Base-by-base conservation (phyloP, 2,888 invertebrate species). In the Dolomedes plantarius region DNA sequence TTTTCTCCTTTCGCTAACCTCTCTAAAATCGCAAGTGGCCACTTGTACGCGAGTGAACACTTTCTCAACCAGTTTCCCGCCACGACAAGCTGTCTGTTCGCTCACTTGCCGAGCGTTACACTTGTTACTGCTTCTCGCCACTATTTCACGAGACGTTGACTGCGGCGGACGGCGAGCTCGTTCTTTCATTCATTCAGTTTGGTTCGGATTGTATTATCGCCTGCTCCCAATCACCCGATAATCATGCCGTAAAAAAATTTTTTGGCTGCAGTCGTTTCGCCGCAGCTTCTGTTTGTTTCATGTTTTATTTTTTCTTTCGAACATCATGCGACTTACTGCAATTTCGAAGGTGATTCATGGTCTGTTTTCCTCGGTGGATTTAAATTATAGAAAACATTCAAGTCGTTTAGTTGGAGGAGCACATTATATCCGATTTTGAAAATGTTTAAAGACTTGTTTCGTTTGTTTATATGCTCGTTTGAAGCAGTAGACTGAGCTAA, bases 61-160 rank as follows among this genome's bases (percentile, higher is more conserved):
- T 19, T 23, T 23, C 23, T 56, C 56, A 56, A 56, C 56, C 56
- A 56, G 56, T 56, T 56, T 56, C 56, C 56, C 56, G 56, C 56
- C 56, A 23, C 56, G 56, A 56, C 56, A 56, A 56, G 56, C 56
- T 56, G 56, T 56, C 56, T 56, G 56, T 56, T 56, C 56, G 56
- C 16, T 56, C 56, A 23, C 23, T 56, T 16, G 23, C 56, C 56
- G 56, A 56, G 56, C 56, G 56, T 56, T 56, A 56, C 56, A 56
- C 56, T 56, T 56, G 56, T 56, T 56, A 23, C 56, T 23, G 19
- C 23, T 23, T 19, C 23, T 56, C 56, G 56, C 56, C 56, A 56
- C 56, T 56, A 56, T 56, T 56, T 23, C 56, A 56, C 56, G 56
- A 23, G 56, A 56, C 56, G 56, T 56, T 56, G 56, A 56, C 56